Evolutionary conservation across 2,888 invertebrate species (phyloP), one percentile per base, ranked within the genome.

Genomic region (Atrina japonica): DNA sequence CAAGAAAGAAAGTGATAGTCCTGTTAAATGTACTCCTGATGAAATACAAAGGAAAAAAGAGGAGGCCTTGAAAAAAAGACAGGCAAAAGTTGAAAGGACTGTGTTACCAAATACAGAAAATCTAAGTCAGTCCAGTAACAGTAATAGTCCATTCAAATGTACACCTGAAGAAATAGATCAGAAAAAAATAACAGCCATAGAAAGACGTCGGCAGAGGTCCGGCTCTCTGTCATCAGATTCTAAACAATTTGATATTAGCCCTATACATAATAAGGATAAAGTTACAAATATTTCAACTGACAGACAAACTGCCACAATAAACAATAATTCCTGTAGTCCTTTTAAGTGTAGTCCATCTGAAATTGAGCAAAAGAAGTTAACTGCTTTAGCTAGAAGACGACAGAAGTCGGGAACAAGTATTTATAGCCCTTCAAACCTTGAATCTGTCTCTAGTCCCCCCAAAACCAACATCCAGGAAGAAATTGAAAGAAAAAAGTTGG

Each of bases 21-120:
- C 72, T 29, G 66, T 76, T 6, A 82, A 80, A 50, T 83, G 80
- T 65, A 77, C 83, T 0, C 78, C 80, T 47, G 78, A 75, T 25
- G 81, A 85, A 59, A 85, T 85, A 29, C 80, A 83, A 58, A 77
- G 70, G 59, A 85, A 85, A 66, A 77, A 80, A 59, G 64, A 66
- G 25, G 77, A 74, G 16, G 83, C 85, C n/a, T 16, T 83, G 49
- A 71, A 71, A 50, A 74, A 74, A 45, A 59, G 73, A 63, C 60
- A 70, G 40, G 27, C 30, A 21, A 43, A 60, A 25, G 45, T 25
- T 29, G 47, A 55, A 18, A 41, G 25, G 40, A 27, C 30, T 29
- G 5, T 29, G 11, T 53, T 18, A 21, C 25, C 58, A 21, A 21
- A 35, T 23, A 25, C 35, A 40, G 41, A 59, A 27, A 9, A 1